These are phyloP conservation scores for Acleris holmiana DNA, from an alignment of 2,888 invertebrate genomes.

Conservation along the genomic window DNA sequence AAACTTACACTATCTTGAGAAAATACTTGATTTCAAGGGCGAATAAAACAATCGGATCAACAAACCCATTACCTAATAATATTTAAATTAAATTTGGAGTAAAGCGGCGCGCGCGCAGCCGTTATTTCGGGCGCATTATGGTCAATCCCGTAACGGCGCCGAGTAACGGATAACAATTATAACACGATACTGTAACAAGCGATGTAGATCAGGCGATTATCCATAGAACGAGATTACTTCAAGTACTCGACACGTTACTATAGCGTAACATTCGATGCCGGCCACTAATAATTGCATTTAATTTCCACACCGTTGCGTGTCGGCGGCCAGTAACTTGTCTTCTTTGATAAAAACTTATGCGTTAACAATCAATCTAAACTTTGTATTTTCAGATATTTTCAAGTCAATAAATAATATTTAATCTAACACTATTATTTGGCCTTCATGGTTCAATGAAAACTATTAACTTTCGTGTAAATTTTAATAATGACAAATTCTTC, in stretches of 20 bases:
- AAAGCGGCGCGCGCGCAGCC: constrained; percentile 36
- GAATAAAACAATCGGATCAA: constrained; percentile 21
- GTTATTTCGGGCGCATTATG: constrained; percentile 47
- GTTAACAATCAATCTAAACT: too few relatives aligned
- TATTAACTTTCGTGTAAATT: too few relatives aligned
- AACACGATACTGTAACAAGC: constrained; percentile 44
- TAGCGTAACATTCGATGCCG: not conserved
- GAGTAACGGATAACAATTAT: constrained; percentile 58
- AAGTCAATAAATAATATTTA: too few relatives aligned
- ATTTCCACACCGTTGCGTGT: too few relatives aligned
- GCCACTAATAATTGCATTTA: too few relatives aligned
- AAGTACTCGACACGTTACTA: constrained; percentile 1
- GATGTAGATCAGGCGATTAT: constrained; percentile 50
- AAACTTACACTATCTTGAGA: too few relatives aligned
- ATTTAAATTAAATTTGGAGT: constrained; percentile 27
- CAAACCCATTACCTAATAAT: constrained; percentile 35
- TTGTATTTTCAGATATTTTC: too few relatives aligned
- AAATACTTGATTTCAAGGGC: not conserved
- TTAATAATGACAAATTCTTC: too few relatives aligned
- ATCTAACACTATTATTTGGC: too few relatives aligned
- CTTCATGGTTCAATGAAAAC: too few relatives aligned
- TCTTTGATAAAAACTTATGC: too few relatives aligned
- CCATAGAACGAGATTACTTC: constrained; percentile 19
- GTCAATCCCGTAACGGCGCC: constrained; percentile 74
- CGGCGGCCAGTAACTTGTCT: too few relatives aligned